These are phyloP conservation scores for Periophthalmus modestus DNA, from an alignment of 2,113 vertebrate species.

Conservation along the genomic window DNA sequence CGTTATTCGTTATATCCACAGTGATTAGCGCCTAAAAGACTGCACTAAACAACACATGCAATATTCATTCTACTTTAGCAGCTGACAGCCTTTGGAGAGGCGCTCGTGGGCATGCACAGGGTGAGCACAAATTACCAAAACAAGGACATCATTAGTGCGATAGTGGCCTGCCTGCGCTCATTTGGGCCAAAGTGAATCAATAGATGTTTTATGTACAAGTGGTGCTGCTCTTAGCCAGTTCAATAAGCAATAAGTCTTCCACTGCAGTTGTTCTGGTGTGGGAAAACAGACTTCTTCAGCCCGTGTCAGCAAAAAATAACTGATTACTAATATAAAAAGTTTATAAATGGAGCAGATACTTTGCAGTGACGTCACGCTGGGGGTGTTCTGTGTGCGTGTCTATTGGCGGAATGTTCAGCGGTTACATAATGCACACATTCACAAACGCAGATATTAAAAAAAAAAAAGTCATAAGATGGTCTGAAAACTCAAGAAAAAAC, in stretches of 20 bases:
- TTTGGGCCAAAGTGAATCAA: slow-evolving; percentile 27
- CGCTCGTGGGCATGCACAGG: slow-evolving; percentile 14
- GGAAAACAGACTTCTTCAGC: slow-evolving; percentile 6
- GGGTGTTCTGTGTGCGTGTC: too few relatives aligned
- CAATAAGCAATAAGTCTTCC: slow-evolving; percentile 17
- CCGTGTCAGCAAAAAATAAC: not conserved
- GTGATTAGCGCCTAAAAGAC: slow-evolving; percentile 46
- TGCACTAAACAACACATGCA: slow-evolving; percentile 45
- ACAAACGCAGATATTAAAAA: too few relatives aligned
- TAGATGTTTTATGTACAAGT: slow-evolving; percentile 12
- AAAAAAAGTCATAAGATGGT: too few relatives aligned
- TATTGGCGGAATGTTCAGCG: too few relatives aligned
- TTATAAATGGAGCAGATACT: too few relatives aligned
- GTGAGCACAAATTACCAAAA: slow-evolving; percentile 29
- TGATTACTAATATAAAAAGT: not conserved
- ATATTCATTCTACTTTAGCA: slow-evolving; percentile 48
- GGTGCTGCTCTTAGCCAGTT: slow-evolving; percentile 11
- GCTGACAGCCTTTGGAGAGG: slow-evolving; percentile 25
- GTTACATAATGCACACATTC: too few relatives aligned
- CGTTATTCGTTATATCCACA: slow-evolving; percentile 32
- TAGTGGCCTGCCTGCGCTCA: slow-evolving; percentile 15
- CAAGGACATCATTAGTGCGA: slow-evolving; percentile 31
- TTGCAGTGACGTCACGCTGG: too few relatives aligned
- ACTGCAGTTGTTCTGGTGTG: not conserved
- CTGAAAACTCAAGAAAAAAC: too few relatives aligned